Conservation (phyloP, 2,797 vertebrate genomes). For the Takifugu ocellatus region DNA sequence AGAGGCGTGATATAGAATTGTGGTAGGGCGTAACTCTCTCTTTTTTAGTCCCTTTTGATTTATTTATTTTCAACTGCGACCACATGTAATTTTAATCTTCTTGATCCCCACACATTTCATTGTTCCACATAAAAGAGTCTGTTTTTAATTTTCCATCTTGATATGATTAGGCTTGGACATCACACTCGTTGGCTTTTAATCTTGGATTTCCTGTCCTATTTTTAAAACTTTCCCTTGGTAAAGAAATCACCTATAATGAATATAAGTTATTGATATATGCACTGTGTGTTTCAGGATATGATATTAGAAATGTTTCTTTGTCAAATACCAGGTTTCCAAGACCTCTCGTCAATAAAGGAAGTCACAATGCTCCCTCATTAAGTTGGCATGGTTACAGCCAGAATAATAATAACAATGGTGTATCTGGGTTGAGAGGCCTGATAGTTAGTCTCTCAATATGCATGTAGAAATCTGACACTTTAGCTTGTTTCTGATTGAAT, state of each 20-base stretch:
- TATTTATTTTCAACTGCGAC: slow-evolving; percentile 12
- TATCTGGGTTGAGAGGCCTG: slow-evolving; percentile 7
- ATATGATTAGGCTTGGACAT: slow-evolving; percentile 31
- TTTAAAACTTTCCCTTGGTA: background rate
- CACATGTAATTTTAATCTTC: slow-evolving; percentile 18
- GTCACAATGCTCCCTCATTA: slow-evolving; percentile 19
- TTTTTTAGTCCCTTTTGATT: slow-evolving; percentile 15
- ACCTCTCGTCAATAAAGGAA: slow-evolving; percentile 25
- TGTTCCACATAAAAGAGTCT: slow-evolving; percentile 21
- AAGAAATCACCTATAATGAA: background rate
- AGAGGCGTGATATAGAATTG: slow-evolving; percentile 16
- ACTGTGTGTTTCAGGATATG: background rate
- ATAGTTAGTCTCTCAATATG: background rate
- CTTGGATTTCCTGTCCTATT: background rate
- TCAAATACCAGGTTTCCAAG: slow-evolving; percentile 30
- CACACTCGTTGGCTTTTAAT: slow-evolving; percentile 14
- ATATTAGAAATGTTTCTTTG: background rate
- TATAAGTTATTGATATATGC: background rate
- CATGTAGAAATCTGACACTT: background rate
- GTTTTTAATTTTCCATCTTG: slow-evolving; percentile 39
- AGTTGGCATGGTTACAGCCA: slow-evolving; percentile 43
- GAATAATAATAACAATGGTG: slow-evolving; percentile 33
- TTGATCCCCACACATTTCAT: slow-evolving; percentile 19
- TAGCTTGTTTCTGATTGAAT: too few relatives aligned
- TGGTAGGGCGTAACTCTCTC: slow-evolving; percentile 27